phyloP scores from a whole-genome alignment of 2,797 vertebrate genomes.

The Hirundo rustica region DNA sequence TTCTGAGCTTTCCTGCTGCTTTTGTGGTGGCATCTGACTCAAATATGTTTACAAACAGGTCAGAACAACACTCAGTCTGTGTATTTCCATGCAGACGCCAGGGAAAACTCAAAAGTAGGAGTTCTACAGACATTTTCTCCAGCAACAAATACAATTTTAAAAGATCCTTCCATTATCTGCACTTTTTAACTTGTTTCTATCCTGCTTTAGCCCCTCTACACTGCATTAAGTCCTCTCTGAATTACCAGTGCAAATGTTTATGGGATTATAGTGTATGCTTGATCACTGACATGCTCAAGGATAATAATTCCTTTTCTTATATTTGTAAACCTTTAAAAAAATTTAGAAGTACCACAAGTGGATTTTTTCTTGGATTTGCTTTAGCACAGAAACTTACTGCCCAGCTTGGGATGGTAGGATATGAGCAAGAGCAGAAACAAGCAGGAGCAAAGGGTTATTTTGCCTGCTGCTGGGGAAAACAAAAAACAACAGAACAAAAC shows the following conservation, averaged over 20 bases:
- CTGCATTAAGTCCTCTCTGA: background rate
- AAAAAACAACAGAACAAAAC: too few relatives aligned
- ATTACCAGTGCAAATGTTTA: background rate
- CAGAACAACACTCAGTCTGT: background rate
- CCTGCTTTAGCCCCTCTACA: fast-evolving
- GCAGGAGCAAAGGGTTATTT: background rate
- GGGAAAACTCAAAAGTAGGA: background rate
- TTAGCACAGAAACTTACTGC: background rate
- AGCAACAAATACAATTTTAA: background rate
- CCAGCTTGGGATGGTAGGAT: background rate
- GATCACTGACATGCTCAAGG: background rate
- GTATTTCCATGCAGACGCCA: background rate
- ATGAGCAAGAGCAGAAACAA: background rate
- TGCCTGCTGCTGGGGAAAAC: background rate
- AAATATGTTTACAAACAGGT: background rate
- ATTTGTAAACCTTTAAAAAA: background rate
- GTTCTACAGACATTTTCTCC: background rate
- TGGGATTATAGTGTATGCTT: background rate
- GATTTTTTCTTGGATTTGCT: background rate
- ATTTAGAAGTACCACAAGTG: background rate
- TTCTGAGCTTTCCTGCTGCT: background rate
- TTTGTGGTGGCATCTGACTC: background rate
- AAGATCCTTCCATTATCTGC: background rate
- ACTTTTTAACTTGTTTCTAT: background rate
- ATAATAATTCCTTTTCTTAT: background rate